Conservation (phyloP, 2,888 invertebrate species). For the Cryptocephalus primarius region DNA sequence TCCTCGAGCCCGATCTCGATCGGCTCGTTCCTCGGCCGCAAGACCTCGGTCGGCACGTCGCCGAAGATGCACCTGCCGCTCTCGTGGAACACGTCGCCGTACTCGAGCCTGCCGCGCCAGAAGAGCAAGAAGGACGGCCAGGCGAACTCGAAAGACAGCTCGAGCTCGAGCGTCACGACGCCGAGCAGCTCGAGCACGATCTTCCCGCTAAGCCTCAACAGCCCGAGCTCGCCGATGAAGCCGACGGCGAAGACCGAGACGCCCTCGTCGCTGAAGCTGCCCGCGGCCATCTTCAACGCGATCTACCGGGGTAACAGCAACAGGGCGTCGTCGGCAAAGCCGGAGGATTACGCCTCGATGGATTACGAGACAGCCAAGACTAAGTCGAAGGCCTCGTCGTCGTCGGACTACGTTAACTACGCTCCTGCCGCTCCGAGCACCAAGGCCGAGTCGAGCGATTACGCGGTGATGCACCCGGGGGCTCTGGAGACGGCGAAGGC, state of each 20-base stretch:
- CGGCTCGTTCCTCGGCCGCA: conserved; percentile 23
- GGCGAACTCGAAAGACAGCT: conserved; percentile 37
- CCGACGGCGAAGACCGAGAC: conserved; percentile 21
- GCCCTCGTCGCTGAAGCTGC: conserved; percentile 21
- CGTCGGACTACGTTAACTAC: conserved; percentile 33
- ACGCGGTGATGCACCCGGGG: conserved; percentile 40
- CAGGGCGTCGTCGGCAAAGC: not conserved
- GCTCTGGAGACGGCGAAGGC: conserved; percentile 2
- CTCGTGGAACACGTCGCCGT: conserved; percentile 37
- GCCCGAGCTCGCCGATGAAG: conserved; percentile 50
- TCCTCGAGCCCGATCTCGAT: conserved; percentile 21
- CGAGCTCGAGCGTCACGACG: conserved; percentile 40
- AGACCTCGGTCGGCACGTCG: conserved; percentile 34
- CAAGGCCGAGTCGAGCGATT: conserved; percentile 33
- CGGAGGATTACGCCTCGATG: conserved; percentile 27
- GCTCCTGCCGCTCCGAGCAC: conserved; percentile 22
- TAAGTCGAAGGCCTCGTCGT: not conserved
- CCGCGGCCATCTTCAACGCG: conserved; percentile 24
- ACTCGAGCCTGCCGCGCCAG: conserved; percentile 37
- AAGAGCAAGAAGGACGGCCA: conserved; percentile 24
- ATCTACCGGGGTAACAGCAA: conserved; percentile 18
- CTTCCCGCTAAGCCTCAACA: conserved; percentile 55
- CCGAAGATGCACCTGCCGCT: conserved; percentile 41
- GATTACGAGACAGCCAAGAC: conserved; percentile 24
- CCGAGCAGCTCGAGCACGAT: conserved; percentile 51